These are phyloP conservation scores for Eretmocerus hayati DNA, from an alignment of 2,888 invertebrate species.

Conservation along the genomic window DNA sequence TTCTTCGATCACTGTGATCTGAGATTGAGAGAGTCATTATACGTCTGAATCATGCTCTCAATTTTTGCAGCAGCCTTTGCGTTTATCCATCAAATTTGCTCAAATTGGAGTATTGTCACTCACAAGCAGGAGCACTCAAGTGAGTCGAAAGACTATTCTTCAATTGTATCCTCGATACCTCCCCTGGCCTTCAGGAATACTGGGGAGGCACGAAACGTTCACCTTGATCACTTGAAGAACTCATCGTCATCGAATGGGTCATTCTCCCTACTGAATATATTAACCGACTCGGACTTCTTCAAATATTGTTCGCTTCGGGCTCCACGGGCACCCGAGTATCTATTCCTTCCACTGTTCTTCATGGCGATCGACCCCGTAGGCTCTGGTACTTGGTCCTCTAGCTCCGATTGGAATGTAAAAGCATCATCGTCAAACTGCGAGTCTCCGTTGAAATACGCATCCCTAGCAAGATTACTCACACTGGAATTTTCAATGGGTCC, in stretches of 20 bases:
- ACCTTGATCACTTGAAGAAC: conserved; percentile 61
- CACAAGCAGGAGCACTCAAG: too few relatives aligned
- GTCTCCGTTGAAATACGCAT: conserved; percentile 40
- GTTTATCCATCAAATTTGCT: too few relatives aligned
- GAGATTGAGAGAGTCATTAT: too few relatives aligned
- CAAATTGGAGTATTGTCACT: too few relatives aligned
- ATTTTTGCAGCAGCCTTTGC: too few relatives aligned
- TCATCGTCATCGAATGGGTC: conserved; percentile 88
- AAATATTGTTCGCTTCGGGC: conserved; percentile 59
- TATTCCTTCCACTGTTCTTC: conserved; percentile 42
- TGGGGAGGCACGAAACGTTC: too few relatives aligned
- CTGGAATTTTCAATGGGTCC: conserved; percentile 29
- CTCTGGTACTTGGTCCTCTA: conserved; percentile 40
- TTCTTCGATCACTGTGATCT: too few relatives aligned
- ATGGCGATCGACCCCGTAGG: conserved; percentile 30
- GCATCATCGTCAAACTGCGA: conserved; percentile 39
- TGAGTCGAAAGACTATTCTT: too few relatives aligned
- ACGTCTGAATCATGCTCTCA: too few relatives aligned
- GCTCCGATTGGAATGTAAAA: conserved; percentile 40
- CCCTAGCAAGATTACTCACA: conserved; percentile 31
- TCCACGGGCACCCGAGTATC: conserved; percentile 43
- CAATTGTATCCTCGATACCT: too few relatives aligned
- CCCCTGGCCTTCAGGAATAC: too few relatives aligned
- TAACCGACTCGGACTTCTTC: conserved; percentile 83
- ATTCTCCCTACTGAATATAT: conserved; percentile 77